phyloP scores from a whole-genome alignment of 2,113 vertebrate genomes.

The Illadopsis cleaveri region DNA sequence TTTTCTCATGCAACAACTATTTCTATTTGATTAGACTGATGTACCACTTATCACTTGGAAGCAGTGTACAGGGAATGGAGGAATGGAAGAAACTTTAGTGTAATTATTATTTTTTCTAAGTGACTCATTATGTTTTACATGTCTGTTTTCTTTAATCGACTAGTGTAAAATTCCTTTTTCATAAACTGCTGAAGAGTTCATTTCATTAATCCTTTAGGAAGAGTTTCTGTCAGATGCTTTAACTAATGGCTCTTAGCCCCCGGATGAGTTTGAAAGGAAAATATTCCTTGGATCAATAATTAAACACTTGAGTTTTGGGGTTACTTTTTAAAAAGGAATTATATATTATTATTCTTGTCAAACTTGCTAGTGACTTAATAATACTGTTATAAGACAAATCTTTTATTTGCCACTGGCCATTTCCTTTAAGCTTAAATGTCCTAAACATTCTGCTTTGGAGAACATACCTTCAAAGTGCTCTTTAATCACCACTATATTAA shows the following conservation, averaged over 20 bases:
- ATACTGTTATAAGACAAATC: conserved; percentile 25
- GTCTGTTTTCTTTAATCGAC: conserved; percentile 48
- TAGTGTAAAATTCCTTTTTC: conserved; percentile 45
- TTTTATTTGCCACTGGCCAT: conserved; percentile 41
- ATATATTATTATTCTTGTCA: conserved; percentile 36
- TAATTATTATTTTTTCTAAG: conserved; percentile 39
- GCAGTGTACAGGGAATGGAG: neutral
- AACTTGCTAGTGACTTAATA: conserved; percentile 24
- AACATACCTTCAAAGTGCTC: neutral
- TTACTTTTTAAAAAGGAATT: conserved; percentile 13
- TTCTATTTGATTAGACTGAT: conserved; percentile 6
- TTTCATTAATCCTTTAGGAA: conserved; percentile 65
- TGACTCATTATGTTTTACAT: conserved; percentile 17
- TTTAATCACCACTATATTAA: conserved; percentile 37
- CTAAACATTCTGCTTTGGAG: conserved; percentile 11
- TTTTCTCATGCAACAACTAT: conserved; percentile 20
- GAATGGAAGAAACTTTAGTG: neutral
- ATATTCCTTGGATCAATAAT: conserved; percentile 68
- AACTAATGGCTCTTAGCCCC: conserved; percentile 40
- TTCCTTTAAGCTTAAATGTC: conserved; percentile 29
- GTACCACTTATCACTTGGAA: neutral
- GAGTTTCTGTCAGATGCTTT: conserved; percentile 46
- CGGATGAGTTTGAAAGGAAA: conserved; percentile 42
- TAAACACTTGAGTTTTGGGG: conserved; percentile 50
- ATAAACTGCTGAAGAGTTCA: conserved; percentile 49